Percentiles rank a stretch among this genome's conserved stretches.
Evolutionary conservation across 1,140 invertebrate species (phyloP).

Genomic region (Venturia canescens): DNA sequence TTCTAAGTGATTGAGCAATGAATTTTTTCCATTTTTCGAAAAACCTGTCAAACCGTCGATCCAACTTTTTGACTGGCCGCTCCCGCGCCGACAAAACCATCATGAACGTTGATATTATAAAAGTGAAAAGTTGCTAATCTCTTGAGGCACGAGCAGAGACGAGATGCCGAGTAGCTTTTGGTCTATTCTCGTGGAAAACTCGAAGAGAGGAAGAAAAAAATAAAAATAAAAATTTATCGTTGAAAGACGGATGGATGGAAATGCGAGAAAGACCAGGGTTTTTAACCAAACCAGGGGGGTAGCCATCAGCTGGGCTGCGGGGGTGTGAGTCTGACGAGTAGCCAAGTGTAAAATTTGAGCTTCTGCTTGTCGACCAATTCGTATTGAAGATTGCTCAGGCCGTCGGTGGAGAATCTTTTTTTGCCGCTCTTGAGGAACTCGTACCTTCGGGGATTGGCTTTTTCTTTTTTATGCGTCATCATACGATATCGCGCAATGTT

Average conservation of each 20-base stretch:
- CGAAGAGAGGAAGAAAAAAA: not conserved
- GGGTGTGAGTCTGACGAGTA: slow-evolving; percentile 81
- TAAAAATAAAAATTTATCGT: not conserved
- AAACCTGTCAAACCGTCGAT: too few species aligned
- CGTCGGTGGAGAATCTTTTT: slow-evolving; percentile 89
- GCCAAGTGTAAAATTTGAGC: slow-evolving; percentile 86
- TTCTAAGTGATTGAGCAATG: too few species aligned
- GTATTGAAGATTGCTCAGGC: slow-evolving; percentile 92
- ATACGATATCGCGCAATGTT: slow-evolving; percentile 94
- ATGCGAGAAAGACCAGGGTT: slow-evolving; percentile 43
- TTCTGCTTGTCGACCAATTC: slow-evolving; percentile 83
- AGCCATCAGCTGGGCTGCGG: slow-evolving; percentile 79
- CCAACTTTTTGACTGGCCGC: too few species aligned
- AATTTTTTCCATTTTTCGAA: too few species aligned
- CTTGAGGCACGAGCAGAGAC: too few species aligned
- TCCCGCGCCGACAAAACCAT: too few species aligned
- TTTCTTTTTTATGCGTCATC: slow-evolving; percentile 92
- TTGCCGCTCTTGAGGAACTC: slow-evolving; percentile 90
- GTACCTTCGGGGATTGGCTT: slow-evolving; percentile 93
- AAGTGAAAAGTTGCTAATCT: too few species aligned
- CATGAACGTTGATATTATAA: too few species aligned
- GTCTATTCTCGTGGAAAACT: too few species aligned
- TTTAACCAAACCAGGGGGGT: slow-evolving; percentile 73
- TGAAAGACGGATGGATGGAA: not conserved
- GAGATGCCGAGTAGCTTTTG: too few species aligned